These are phyloP conservation scores for Lepidochrysops patricia DNA, from an alignment of 2,888 invertebrate genomes.

Conservation along the genomic window DNA sequence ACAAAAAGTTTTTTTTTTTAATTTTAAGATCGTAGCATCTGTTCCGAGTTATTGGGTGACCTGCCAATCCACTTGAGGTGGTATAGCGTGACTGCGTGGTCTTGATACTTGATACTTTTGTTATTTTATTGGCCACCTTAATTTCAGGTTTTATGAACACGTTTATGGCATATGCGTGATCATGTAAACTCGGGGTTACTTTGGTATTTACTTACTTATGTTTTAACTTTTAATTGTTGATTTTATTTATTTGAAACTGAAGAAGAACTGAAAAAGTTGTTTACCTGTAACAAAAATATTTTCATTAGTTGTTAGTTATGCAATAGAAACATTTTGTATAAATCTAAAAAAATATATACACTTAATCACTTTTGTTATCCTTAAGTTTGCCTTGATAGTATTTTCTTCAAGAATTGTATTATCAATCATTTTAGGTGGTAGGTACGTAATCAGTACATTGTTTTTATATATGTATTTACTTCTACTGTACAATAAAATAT, in stretches of 20 bases:
- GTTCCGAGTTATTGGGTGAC: constrained; percentile 60
- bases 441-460: no score
- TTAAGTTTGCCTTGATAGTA: no score
- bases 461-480: no score
- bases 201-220: neutral
- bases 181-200: no score
- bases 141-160: neutral
- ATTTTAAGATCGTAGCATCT: constrained; percentile 48
- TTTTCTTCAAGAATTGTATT: no score
- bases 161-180: neutral
- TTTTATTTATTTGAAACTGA: no score
- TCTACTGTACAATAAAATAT: no score
- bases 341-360: no score
- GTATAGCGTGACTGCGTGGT: constrained; percentile 16
- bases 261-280: neutral
- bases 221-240: neutral
- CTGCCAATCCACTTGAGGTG: constrained; percentile 39
- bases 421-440: no score
- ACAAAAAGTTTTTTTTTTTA: constrained; percentile 37
- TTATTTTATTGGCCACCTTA: neutral
- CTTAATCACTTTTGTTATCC: no score
- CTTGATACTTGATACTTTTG: constrained; percentile 31
- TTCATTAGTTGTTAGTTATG: neutral
- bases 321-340: no score
- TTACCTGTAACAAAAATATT: constrained; percentile 6